Conservation (phyloP, 2,888 invertebrate species). For the Athalia rosae region DNA sequence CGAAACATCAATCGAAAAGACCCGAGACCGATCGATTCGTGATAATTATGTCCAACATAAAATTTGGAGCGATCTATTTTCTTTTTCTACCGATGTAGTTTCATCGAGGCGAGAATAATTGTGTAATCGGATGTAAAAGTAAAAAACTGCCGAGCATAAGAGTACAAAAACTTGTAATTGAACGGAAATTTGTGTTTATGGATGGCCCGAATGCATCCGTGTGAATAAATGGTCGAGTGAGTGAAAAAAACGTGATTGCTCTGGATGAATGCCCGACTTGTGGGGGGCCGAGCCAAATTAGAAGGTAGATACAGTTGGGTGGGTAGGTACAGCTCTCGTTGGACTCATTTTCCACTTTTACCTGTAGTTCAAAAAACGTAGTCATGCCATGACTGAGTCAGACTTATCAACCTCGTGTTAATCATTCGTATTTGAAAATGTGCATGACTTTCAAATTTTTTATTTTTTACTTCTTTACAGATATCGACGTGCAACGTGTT, state of each 20-base stretch:
- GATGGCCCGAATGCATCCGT: slow-evolving; percentile 50
- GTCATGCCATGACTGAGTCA: slow-evolving; percentile 72
- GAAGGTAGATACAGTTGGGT: slow-evolving; percentile 55
- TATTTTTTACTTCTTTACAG: neutral
- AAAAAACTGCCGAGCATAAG: neutral
- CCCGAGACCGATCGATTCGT: no score
- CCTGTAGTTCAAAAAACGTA: slow-evolving; percentile 73
- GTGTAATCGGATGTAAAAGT: neutral
- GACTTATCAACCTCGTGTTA: slow-evolving; percentile 57
- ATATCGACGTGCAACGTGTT: slow-evolving; percentile 68
- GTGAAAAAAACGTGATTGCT: slow-evolving; percentile 60
- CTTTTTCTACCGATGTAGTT: slow-evolving; percentile 19
- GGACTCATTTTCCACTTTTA: slow-evolving; percentile 69
- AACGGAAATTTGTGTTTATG: neutral
- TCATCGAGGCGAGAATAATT: slow-evolving; percentile 19
- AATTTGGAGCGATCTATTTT: neutral
- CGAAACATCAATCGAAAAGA: no score
- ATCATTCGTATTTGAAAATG: slow-evolving; percentile 50
- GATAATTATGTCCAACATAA: neutral
- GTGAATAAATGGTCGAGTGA: slow-evolving; percentile 30
- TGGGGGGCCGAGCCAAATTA: slow-evolving; percentile 62
- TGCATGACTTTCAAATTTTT: neutral
- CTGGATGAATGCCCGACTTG: slow-evolving; percentile 66
- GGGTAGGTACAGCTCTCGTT: no score
- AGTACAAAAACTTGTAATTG: slow-evolving; percentile 14